A percentile compares a stretch with the other conserved stretches of the same genome.
These are phyloP conservation scores for Heliocidaris tuberculata DNA, from an alignment of 35 echinoderm and acorn worm genomes.

Conservation along the genomic window DNA sequence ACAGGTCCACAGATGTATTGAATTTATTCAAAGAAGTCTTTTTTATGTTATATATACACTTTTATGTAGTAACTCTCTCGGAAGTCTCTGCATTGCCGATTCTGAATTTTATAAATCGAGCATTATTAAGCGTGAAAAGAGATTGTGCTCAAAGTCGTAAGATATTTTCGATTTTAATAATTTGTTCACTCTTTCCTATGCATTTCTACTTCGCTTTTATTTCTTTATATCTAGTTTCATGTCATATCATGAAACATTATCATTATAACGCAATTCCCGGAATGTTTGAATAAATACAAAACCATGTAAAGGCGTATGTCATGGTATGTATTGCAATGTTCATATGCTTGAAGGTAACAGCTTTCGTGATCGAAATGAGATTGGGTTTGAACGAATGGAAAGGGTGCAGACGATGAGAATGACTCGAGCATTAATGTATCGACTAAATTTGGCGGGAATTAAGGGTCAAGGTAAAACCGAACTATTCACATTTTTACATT, in stretches of 20 bases:
- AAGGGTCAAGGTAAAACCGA: not conserved
- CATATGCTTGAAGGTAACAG: not conserved
- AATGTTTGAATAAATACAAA: not conserved
- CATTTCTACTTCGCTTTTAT: not conserved
- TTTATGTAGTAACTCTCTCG: too few relatives aligned
- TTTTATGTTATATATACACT: too few relatives aligned
- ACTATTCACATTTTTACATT: not conserved
- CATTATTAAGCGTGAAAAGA: too few relatives aligned
- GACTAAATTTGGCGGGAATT: not conserved
- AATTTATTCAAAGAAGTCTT: too few relatives aligned
- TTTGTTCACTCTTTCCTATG: not conserved
- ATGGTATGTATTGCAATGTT: not conserved
- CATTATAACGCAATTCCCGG: not conserved
- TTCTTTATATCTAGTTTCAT: not conserved
- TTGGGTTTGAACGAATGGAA: not conserved
- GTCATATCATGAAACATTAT: not conserved
- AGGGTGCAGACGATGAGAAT: not conserved
- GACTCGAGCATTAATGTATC: slow-evolving; percentile 16
- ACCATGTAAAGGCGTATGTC: not conserved
- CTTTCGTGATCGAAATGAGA: not conserved
- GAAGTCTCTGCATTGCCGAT: too few relatives aligned
- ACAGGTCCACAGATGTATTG: too few relatives aligned
- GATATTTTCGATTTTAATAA: not conserved
- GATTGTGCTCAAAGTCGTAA: not conserved
- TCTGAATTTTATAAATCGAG: too few relatives aligned